Evolutionary conservation across 2,888 invertebrate genomes (phyloP), one percentile per base, ranked within the genome.

Genomic region (Mythimna pallens): DNA sequence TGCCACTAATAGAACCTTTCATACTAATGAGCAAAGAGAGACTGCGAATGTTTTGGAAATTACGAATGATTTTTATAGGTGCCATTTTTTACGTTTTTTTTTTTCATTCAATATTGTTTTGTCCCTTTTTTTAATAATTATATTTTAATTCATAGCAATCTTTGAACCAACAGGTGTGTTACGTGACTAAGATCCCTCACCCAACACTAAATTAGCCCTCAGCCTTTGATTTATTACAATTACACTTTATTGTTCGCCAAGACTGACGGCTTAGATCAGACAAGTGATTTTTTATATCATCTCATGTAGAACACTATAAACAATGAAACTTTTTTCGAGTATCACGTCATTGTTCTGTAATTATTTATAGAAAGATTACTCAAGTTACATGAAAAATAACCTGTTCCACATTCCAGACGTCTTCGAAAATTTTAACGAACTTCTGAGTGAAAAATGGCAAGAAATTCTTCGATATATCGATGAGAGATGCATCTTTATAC

Each of bases 361-460:
- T 76, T 82, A 80, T 83, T 68, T 75, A 62, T 74, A 76, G 62
- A 54, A 34, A 50, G 25, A 43, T 52, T 72, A 47, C 70, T 75
- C 20, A 65, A 71, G 75, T 80, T 70, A 64, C 59, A 75, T 70
- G 50, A 74, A 73, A 78, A 70, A 69, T 78, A 74, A 77, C 78
- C 55, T 61, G 74, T 76, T 65, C 73, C 74, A 81, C 70, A 83
- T 75, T 71, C 64, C 76, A 82, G 83, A 82, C 77, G 65, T 71
- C 65, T 72, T 36, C 20, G 17, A 47, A 30, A 8, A 20, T 61
- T 78, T 62, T n/a, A 73, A 43, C 65, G 54, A 22, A 50, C 54
- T 64, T 47, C 34, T 7, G 72, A 25, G 61, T 82, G 20, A 78
- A 72, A 77, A 81, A 87, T 89, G 90, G 88, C 91, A 91, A 90